Percentiles rank a stretch among this genome's conserved stretches.
These are phyloP conservation scores for Nothura maculosa DNA, from an alignment of 2,797 vertebrate genomes.

Conservation along the genomic window DNA sequence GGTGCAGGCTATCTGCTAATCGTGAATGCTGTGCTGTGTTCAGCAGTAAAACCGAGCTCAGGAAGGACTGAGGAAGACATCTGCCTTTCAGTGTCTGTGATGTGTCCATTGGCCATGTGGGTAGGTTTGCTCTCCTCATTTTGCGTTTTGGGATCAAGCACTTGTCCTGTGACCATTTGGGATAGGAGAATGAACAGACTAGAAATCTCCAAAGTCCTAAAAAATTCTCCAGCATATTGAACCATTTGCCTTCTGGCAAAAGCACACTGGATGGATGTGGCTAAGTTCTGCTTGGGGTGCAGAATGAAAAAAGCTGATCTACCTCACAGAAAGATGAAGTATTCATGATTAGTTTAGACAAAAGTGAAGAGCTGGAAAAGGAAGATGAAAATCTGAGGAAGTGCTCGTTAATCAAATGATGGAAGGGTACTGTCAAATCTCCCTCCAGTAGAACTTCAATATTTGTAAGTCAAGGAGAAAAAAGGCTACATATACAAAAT, in stretches of 20 bases:
- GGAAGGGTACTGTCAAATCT: not conserved
- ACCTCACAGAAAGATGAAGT: not conserved
- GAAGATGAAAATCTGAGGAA: not conserved
- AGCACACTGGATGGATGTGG: not conserved
- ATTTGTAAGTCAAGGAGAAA: not conserved
- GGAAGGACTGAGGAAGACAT: not conserved
- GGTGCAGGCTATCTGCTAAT: not conserved
- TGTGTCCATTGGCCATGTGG: rapidly evolving
- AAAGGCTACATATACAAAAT: not conserved
- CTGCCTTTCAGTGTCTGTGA: not conserved
- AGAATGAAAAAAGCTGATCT: not conserved
- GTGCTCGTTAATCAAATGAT: not conserved
- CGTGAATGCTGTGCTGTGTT: rapidly evolving
- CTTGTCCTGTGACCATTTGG: not conserved
- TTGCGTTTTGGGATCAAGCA: not conserved
- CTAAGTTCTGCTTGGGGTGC: not conserved
- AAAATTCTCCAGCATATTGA: not conserved
- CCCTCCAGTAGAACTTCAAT: not conserved
- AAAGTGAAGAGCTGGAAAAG: not conserved
- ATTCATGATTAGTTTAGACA: not conserved
- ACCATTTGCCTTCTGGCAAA: not conserved
- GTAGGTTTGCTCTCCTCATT: not conserved
- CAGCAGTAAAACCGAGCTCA: not conserved
- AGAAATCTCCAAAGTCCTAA: not conserved
- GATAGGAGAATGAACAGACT: not conserved